Percentiles rank a stretch among this genome's conserved stretches.
Conservation (phyloP, 2,888 invertebrate species). For the Galeopsomyia nigrocyanea region DNA sequence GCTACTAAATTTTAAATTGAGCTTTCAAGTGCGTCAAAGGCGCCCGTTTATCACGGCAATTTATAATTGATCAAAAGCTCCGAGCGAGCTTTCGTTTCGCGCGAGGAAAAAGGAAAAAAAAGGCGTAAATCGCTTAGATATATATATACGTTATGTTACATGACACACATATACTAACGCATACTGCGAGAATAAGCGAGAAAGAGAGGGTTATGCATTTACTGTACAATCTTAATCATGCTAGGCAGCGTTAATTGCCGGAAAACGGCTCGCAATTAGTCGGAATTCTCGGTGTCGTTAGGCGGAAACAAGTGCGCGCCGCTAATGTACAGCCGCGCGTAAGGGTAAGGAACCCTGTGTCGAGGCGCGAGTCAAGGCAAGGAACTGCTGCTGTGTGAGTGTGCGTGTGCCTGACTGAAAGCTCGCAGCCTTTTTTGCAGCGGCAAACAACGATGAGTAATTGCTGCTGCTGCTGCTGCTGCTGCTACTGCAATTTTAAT, state of each 20-base stretch:
- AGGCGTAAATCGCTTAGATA: not conserved
- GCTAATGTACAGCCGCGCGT: not conserved
- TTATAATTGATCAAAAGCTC: not conserved
- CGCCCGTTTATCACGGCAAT: too few species aligned
- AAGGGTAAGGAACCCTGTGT: constrained; percentile 25
- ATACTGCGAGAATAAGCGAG: not conserved
- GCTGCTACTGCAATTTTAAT: constrained; percentile 19
- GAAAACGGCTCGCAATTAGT: not conserved
- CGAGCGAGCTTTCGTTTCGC: not conserved
- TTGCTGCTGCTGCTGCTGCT: not conserved
- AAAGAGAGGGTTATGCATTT: not conserved
- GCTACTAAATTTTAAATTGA: too few species aligned
- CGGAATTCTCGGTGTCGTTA: constrained; percentile 27
- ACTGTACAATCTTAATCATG: constrained; percentile 27
- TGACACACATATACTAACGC: too few species aligned
- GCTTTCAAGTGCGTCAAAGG: too few species aligned
- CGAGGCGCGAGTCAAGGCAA: too few species aligned
- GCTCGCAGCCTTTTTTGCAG: too few species aligned
- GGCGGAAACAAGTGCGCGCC: constrained; percentile 17
- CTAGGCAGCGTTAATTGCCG: constrained; percentile 34
- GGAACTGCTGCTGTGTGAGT: not conserved
- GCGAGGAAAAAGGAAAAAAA: constrained; percentile 1
- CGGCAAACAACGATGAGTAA: not conserved
- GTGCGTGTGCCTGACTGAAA: too few species aligned
- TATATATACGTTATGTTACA: too few species aligned